Evolutionary conservation across 2,113 vertebrate genomes (phyloP).

Genomic region (Antechinus flavipes): DNA sequence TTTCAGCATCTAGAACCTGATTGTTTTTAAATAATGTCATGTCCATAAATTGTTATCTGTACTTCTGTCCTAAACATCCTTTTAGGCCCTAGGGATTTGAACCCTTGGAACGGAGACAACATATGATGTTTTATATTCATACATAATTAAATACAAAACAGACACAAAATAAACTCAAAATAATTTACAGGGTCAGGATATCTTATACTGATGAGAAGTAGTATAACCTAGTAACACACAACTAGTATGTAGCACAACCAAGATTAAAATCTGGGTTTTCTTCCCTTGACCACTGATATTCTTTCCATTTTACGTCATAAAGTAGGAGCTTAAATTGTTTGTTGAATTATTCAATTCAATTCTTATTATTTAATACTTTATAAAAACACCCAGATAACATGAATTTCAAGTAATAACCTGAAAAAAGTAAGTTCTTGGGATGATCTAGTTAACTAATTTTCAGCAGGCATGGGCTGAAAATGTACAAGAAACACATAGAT

Average conservation of each 20-base stretch:
- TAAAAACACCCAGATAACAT: not conserved
- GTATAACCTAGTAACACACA: not conserved
- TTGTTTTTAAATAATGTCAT: slow-evolving; percentile 57
- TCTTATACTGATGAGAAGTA: not conserved
- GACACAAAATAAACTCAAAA: not conserved
- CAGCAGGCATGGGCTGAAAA: not conserved
- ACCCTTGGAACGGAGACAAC: slow-evolving; percentile 50
- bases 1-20: slow-evolving; percentile 49
- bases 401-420: slow-evolving; percentile 10
- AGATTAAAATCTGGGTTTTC: not conserved
- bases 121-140: not conserved
- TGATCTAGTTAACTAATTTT: not conserved
- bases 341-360: not conserved
- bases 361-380: not conserved
- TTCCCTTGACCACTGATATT: not conserved
- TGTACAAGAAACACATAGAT: not conserved
- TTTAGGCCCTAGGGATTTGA: slow-evolving; percentile 60
- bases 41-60: slow-evolving; percentile 67
- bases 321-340: not conserved
- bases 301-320: not conserved
- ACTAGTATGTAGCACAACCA: not conserved
- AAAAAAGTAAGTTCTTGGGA: slow-evolving; percentile 24
- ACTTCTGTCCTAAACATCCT: slow-evolving; percentile 59
- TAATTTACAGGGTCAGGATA: not conserved
- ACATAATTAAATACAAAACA: not conserved